Conservation (phyloP, 2,113 vertebrate species). For the Megaceryle torquata region DNA sequence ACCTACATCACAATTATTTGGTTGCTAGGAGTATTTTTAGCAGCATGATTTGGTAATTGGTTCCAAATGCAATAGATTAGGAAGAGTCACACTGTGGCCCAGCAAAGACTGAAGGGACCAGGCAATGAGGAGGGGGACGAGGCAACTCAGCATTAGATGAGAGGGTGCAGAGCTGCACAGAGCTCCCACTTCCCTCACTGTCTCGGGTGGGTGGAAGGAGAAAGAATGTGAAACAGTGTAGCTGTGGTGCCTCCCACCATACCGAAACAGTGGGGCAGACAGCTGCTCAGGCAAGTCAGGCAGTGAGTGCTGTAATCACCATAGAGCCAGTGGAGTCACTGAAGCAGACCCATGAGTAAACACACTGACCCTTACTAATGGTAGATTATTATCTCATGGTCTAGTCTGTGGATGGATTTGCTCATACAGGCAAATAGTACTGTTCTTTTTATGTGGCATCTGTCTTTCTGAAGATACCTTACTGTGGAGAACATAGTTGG, state of each 20-base stretch:
- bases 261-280: background rate
- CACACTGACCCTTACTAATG: background rate
- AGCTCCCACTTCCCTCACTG: background rate
- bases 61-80: slow-evolving; percentile 9
- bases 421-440: background rate
- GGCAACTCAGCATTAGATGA: background rate
- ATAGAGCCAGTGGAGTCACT: background rate
- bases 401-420: background rate
- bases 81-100: background rate
- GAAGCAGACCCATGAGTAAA: background rate
- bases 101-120: background rate
- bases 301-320: background rate
- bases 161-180: background rate
- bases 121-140: background rate
- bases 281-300: background rate
- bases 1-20: slow-evolving; percentile 20
- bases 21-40: slow-evolving; percentile 35
- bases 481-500: background rate
- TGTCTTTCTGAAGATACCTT: background rate
- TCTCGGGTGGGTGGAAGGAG: background rate
- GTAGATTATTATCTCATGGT: background rate
- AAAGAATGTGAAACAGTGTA: background rate
- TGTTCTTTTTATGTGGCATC: background rate
- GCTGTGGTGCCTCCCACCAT: background rate
- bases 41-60: background rate